Percentiles rank a stretch among this genome's conserved stretches.
These are phyloP conservation scores for Myiagra hebetior DNA, from an alignment of 2,113 vertebrate species.

Conservation along the genomic window DNA sequence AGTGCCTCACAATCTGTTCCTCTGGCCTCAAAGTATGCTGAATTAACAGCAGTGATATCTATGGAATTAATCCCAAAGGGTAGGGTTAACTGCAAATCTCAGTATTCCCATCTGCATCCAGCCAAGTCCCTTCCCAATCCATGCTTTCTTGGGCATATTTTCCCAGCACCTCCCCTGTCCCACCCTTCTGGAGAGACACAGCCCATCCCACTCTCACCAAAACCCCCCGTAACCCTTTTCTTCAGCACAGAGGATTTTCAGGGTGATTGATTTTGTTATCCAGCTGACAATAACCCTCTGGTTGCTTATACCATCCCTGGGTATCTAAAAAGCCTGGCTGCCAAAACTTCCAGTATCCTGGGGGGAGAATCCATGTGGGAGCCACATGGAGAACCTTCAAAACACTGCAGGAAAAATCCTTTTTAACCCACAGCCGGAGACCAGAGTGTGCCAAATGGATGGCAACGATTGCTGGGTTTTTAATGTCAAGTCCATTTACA, in stretches of 20 bases:
- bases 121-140: background rate
- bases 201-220: background rate
- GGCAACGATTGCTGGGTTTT: background rate
- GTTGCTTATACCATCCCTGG: background rate
- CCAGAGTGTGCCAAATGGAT: background rate
- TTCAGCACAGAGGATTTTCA: background rate
- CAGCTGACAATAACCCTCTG: background rate
- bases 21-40: background rate
- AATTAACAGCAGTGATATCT: background rate
- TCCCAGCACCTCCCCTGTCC: background rate
- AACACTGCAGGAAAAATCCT: background rate
- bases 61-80: background rate
- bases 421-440: background rate
- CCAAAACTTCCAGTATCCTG: background rate
- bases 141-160: background rate
- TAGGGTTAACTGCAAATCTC: background rate
- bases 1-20: background rate
- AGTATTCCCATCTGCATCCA: background rate
- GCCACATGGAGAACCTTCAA: background rate
- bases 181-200: background rate
- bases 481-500: background rate
- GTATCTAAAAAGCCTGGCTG: background rate
- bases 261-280: background rate
- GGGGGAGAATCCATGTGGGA: background rate
- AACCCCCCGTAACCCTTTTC: rapidly evolving